Evolutionary conservation across 1,140 invertebrate genomes (phyloP), one percentile per base, ranked within the genome.

Genomic region (Tigriopus japonicus): DNA sequence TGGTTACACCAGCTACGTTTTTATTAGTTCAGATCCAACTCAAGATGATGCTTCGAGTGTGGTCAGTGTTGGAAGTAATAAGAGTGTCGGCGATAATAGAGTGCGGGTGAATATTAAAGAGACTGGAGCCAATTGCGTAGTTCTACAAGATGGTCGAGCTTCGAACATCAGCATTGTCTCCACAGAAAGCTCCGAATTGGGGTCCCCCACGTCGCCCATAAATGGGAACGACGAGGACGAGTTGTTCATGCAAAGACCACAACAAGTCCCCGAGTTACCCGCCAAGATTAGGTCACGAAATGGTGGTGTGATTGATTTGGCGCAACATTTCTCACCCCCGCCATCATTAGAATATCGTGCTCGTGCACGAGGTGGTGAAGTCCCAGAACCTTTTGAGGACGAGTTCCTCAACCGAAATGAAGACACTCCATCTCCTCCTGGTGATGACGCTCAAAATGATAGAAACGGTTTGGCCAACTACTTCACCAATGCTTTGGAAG

Each of bases 101-200:
- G 45, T 49, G 45, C n/a, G n/a, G 6, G 45, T 49, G 45, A 49
- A 49, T 21, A 21, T 49, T 49, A 58, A 58, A 35, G 28, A 35
- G 28, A 35, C 28, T 35, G 28, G 28, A 35, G 28, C 28, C 56
- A 58, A 23, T 17, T 43, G 58, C 49, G 58, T 59, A 13, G 49
- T 61, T 6, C n/a, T 61, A 2, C 59, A 61, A 53, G 59, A 61
- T 61, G 59, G 59, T 12, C 14, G 59, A n/a, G 17, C 59, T 6
- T 61, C 59, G 21, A 61, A 61, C 19, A 61, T 61, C 28, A 56
- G 43, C 28, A 61, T 61, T 42, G 59, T 61, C 12, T 61, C 59
- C 19, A 61, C 59, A 1, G 59, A 61, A 53, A 24, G 17, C 15
- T 61, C 59, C n/a, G 49, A 41, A 13, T 15, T 42, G 12, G 55